A percentile compares a stretch with the other conserved stretches of the same genome.
Conservation (phyloP, 2,113 vertebrate genomes). For the Austrofundulus limnaeus region DNA sequence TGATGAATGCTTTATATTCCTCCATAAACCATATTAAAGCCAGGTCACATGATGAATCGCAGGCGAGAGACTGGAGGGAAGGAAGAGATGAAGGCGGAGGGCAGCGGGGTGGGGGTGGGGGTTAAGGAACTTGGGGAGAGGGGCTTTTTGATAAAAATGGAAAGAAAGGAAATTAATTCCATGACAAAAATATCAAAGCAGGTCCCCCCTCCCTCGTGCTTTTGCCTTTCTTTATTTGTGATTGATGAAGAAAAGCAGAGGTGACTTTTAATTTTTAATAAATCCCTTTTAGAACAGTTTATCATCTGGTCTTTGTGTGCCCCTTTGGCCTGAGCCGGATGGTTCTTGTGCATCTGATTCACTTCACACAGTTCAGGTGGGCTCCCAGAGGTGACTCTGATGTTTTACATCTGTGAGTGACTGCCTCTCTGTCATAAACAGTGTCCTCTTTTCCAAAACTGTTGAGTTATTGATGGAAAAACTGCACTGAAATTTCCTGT, state of each 20-base stretch:
- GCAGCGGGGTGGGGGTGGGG: too few relatives aligned
- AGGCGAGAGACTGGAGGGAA: slow-evolving; percentile 39
- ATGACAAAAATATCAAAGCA: slow-evolving; percentile 73
- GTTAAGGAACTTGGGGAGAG: slow-evolving; percentile 31
- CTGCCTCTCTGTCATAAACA: slow-evolving; percentile 5
- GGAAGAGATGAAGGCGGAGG: slow-evolving; percentile 29
- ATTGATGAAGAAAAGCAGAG: slow-evolving; percentile 65
- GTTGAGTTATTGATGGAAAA: too few relatives aligned
- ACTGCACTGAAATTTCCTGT: not conserved
- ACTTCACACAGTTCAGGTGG: slow-evolving; percentile 42
- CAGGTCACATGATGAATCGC: slow-evolving; percentile 70
- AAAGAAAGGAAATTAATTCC: slow-evolving; percentile 77
- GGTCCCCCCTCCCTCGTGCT: not conserved
- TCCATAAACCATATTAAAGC: slow-evolving; percentile 78
- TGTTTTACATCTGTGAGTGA: slow-evolving; percentile 22
- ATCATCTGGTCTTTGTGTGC: slow-evolving; percentile 30
- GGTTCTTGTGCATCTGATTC: slow-evolving; percentile 35
- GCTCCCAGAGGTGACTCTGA: slow-evolving; percentile 25
- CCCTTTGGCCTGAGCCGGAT: slow-evolving; percentile 18
- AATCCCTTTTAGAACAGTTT: slow-evolving; percentile 30
- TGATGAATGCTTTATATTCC: slow-evolving; percentile 77
- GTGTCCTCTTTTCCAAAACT: not conserved
- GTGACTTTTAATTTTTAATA: slow-evolving; percentile 69
- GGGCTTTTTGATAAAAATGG: slow-evolving; percentile 75
- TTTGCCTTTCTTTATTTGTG: slow-evolving; percentile 37